A percentile compares a stretch with the other conserved stretches of the same genome.
Conservation (phyloP, 2,113 vertebrate genomes). For the Chlamydotis undulata region DNA sequence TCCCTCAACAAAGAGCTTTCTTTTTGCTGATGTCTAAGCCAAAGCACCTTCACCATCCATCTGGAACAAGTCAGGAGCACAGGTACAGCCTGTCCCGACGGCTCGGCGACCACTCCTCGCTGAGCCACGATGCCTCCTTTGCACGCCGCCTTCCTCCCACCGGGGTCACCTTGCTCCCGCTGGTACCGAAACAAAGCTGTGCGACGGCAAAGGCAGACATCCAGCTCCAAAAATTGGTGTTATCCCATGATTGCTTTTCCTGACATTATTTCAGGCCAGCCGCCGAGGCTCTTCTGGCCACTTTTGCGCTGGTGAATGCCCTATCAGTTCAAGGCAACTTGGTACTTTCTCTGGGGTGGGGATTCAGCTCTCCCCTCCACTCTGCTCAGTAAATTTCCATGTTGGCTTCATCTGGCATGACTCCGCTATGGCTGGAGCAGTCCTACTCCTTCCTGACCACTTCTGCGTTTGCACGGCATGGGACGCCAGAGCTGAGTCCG, state of each 20-base stretch:
- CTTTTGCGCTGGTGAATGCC: fast-evolving
- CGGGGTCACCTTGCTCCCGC: neutral
- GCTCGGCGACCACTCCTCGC: neutral
- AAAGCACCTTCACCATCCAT: neutral
- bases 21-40: fast-evolving
- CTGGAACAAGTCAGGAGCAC: neutral
- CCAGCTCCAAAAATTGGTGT: neutral
- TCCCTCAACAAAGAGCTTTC: neutral
- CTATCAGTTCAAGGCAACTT: neutral
- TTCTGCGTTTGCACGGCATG: neutral
- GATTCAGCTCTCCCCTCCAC: neutral
- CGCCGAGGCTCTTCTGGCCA: neutral
- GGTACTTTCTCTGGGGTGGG: neutral
- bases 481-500: neutral
- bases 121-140: neutral
- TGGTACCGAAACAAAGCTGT: neutral
- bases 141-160: neutral
- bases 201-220: neutral
- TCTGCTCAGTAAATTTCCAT: neutral
- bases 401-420: neutral
- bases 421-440: fast-evolving
- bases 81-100: neutral
- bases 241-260: neutral
- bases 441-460: neutral
- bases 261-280: neutral